These are phyloP conservation scores for Byasa hedistus DNA, from an alignment of 2,888 invertebrate species.

Conservation along the genomic window DNA sequence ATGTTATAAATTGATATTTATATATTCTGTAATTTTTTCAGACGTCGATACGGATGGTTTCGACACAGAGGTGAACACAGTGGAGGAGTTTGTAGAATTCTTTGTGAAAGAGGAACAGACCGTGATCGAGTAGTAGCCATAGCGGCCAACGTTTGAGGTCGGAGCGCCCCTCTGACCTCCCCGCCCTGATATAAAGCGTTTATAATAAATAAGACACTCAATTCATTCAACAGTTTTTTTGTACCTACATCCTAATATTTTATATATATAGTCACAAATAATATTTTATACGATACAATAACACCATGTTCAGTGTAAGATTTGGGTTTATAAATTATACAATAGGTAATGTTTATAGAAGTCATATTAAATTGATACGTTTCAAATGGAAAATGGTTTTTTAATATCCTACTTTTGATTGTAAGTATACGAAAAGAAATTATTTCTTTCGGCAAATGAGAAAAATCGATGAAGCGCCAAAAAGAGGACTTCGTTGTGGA, in stretches of 20 bases:
- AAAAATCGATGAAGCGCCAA: no score
- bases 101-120: conserved; percentile 97
- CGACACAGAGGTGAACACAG: conserved; percentile 92
- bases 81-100: conserved; percentile 98
- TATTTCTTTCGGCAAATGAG: neutral
- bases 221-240: conserved; percentile 51
- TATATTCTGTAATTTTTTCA: conserved; percentile 56
- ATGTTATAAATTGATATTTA: neutral
- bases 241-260: conserved; percentile 50
- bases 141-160: conserved; percentile 54
- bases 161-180: conserved; percentile 53
- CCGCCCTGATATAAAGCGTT: conserved; percentile 35
- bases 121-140: conserved; percentile 84
- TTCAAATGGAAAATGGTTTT: conserved; percentile 70
- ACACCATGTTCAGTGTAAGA: conserved; percentile 63
- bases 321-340: conserved; percentile 68
- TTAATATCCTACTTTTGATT: conserved; percentile 54
- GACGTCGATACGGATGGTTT: conserved; percentile 96
- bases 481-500: no score
- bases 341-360: conserved; percentile 76
- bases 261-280: conserved; percentile 44
- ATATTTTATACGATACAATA: conserved; percentile 38
- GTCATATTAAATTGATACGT: conserved; percentile 77
- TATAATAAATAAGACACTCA: conserved; percentile 48
- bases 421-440: neutral